These are phyloP conservation scores for Drosophila melanica DNA, from an alignment of 1,140 invertebrate species.

Conservation along the genomic window DNA sequence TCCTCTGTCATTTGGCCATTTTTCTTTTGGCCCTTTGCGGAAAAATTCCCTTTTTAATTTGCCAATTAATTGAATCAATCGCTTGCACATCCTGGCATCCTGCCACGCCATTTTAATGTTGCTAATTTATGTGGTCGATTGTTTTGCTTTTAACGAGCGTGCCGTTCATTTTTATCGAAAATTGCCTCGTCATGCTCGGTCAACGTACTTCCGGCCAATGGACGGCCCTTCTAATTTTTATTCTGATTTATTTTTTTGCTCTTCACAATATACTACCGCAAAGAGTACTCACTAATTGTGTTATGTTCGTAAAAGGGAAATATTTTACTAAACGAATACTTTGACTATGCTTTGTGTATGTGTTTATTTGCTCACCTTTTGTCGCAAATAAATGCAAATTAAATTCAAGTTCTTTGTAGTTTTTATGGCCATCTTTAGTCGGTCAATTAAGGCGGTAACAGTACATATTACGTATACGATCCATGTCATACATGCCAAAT, in stretches of 20 bases:
- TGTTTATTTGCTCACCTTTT: not conserved
- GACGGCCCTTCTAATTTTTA: constrained; percentile 13
- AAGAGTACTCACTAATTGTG: not conserved
- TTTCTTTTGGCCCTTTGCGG: constrained; percentile 36
- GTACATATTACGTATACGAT: constrained; percentile 64
- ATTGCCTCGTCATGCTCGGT: constrained; percentile 40
- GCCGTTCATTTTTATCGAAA: constrained; percentile 58
- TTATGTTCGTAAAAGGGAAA: not conserved
- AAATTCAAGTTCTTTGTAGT: not conserved
- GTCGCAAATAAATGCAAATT: not conserved
- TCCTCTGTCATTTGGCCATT: constrained; percentile 32
- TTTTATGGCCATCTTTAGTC: constrained; percentile 22
- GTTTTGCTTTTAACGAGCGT: constrained; percentile 77
- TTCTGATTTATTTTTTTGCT: constrained; percentile 10
- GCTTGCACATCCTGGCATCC: constrained; percentile 51
- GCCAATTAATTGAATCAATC: constrained; percentile 80
- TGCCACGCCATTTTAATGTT: constrained; percentile 57
- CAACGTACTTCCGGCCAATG: constrained; percentile 41
- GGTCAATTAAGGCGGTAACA: constrained; percentile 63
- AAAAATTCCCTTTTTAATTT: constrained; percentile 68
- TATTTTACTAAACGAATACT: not conserved
- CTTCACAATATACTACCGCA: constrained; percentile 11
- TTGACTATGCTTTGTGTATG: not conserved
- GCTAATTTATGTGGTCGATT: constrained; percentile 80
- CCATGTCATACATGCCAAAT: constrained; percentile 27